These are phyloP conservation scores for Macaria liturata DNA, from an alignment of 2,888 invertebrate genomes.

Conservation along the genomic window DNA sequence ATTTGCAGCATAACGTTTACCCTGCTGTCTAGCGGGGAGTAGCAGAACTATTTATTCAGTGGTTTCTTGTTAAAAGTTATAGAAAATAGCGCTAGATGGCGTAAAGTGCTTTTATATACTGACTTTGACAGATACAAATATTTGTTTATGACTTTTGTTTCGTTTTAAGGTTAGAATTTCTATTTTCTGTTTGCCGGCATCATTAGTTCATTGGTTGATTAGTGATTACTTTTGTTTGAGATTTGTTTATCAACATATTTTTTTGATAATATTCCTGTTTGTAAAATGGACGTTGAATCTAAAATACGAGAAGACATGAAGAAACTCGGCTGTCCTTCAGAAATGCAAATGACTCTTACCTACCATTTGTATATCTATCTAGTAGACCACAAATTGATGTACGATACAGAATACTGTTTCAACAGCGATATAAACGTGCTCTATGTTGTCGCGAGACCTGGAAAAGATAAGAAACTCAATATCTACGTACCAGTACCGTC, in stretches of 20 bases:
- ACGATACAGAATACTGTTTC: slow-evolving; percentile 75
- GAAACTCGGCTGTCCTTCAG: slow-evolving; percentile 68
- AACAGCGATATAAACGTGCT: slow-evolving; percentile 70
- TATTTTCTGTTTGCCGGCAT: no score
- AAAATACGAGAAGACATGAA: slow-evolving; percentile 74
- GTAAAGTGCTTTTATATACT: no score
- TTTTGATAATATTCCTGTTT: neutral
- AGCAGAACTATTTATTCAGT: no score
- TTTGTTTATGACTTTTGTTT: no score
- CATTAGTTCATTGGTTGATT: no score
- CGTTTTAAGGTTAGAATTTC: no score
- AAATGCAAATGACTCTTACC: slow-evolving; percentile 66
- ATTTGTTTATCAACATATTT: neutral
- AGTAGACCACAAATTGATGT: slow-evolving; percentile 75
- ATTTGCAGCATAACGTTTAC: no score
- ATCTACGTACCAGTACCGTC: slow-evolving; percentile 73
- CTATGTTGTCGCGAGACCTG: slow-evolving; percentile 70
- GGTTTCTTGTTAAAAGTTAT: no score
- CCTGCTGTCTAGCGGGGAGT: no score
- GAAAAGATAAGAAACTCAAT: slow-evolving; percentile 64
- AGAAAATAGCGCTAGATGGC: no score
- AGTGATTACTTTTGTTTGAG: no score
- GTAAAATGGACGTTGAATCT: slow-evolving; percentile 65
- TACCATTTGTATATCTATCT: slow-evolving; percentile 71
- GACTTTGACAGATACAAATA: no score